Base-by-base conservation (phyloP, 2,888 invertebrate species). In the Creontiades dilutus region DNA sequence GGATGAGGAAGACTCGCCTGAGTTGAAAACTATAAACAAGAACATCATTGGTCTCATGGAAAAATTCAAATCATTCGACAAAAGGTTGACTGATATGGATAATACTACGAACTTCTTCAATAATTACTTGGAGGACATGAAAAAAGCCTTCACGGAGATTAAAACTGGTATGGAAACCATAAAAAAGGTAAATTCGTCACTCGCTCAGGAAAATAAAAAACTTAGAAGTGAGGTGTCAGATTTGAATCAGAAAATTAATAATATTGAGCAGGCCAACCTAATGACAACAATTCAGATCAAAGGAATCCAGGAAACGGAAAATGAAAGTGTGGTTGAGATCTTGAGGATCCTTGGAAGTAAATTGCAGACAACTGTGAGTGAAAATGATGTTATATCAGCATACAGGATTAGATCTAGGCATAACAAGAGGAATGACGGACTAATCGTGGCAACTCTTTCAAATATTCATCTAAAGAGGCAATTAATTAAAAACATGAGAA, bases 171-270 rank as follows among this genome's bases (percentile, higher is more conserved):
- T 68, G 68, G 68, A 68, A 68, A 12, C 23, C 0, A 68, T 68
- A 68, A 68, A 27, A 12, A 68, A 68, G 27, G 68, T 68, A 68
- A 68, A 68, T 19, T 11, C 13, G 27, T 23, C 68, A 23, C 27
- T 68, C 12, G 4, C 68, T 11, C 68, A 68, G 23, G 68, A 68
- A 68, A 68, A 68, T 68, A 23, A 68, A 27, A 19, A 68, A 68
- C 68, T 68, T 13, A 68, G 19, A 19, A 61, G 23, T n/a, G 19
- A 61, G n/a, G 23, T 19, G 19, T 61, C n/a, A n/a, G 61, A 61
- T 19, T 61, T 61, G n/a, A 61, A 19, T 19, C 61, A 61, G 61
- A 61, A 61, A 61, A 61, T 61, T 61, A 61, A 61, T 61, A 12
- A 19, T 16, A 61, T 61, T 12, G 61, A 61, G 19, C 61, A 61